Evolutionary conservation across 2,797 vertebrate genomes (phyloP).

Genomic region (Sparidentex hasta): DNA sequence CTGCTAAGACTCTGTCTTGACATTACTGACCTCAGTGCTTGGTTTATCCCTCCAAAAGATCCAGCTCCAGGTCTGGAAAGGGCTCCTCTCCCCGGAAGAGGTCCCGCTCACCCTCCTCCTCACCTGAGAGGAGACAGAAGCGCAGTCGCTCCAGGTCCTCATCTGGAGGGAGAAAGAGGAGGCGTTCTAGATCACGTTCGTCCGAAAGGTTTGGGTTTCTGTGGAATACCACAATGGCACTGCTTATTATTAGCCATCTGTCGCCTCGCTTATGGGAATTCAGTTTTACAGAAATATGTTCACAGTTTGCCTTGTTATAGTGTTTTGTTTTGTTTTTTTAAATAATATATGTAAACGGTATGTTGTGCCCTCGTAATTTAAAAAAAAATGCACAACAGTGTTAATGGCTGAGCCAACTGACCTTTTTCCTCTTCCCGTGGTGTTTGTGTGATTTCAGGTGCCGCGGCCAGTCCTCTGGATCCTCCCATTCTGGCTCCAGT

Average conservation of each 20-base stretch:
- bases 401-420: slow-evolving; percentile 44
- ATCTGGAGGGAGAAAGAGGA: slow-evolving; percentile 97
- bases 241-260: slow-evolving; percentile 74
- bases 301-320: slow-evolving; percentile 31
- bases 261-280: slow-evolving; percentile 70
- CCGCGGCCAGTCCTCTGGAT: slow-evolving; percentile 94
- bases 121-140: slow-evolving; percentile 95
- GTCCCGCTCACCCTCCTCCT: slow-evolving; percentile 94
- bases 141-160: slow-evolving; percentile 98
- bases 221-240: slow-evolving; percentile 95
- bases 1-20: slow-evolving; percentile 59
- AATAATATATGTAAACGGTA: background rate
- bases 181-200: slow-evolving; percentile 97
- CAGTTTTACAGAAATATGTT: slow-evolving; percentile 46
- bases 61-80: slow-evolving; percentile 99
- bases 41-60: slow-evolving; percentile 97
- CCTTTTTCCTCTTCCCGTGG: slow-evolving; percentile 74
- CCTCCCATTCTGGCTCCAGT: slow-evolving; percentile 98
- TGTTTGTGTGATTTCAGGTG: slow-evolving; percentile 91
- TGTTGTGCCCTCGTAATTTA: slow-evolving; percentile 44
- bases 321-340: slow-evolving; percentile 8
- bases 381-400: slow-evolving; percentile 60
- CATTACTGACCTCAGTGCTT: slow-evolving; percentile 85
- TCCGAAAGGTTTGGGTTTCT: slow-evolving; percentile 99
- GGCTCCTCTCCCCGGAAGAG: slow-evolving; percentile 96